Evolutionary conservation across 1,140 invertebrate genomes (phyloP).

Genomic region (Pseudomyrmex pallidus): DNA sequence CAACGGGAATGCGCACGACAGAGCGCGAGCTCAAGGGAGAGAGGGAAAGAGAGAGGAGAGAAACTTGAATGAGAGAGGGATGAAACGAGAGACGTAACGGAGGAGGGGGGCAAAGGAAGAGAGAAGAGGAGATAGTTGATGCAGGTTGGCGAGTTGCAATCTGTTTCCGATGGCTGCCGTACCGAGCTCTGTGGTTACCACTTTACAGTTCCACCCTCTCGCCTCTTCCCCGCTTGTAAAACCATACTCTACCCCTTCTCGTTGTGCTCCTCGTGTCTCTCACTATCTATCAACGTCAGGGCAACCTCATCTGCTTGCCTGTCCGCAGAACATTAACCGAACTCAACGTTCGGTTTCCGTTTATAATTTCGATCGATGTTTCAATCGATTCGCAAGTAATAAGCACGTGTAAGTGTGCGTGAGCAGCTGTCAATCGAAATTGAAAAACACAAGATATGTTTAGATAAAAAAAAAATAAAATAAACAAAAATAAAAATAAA

Average conservation of each 20-base stretch:
- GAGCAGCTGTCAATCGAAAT: too few species aligned
- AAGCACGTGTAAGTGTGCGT: too few species aligned
- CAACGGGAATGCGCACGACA: constrained; percentile 23
- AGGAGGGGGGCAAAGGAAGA: constrained; percentile 2
- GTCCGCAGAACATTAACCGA: constrained; percentile 82
- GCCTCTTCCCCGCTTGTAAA: constrained; percentile 71
- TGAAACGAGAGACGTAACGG: background rate
- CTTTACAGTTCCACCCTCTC: constrained; percentile 71
- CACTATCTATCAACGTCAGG: constrained; percentile 80
- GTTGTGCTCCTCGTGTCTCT: constrained; percentile 50
- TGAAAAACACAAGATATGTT: too few species aligned
- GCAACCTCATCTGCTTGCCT: constrained; percentile 81
- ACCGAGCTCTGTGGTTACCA: constrained; percentile 76
- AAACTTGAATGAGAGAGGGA: background rate
- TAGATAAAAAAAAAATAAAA: too few species aligned
- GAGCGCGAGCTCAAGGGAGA: constrained; percentile 49
- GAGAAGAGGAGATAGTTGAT: constrained; percentile 33
- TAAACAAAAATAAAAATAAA: too few species aligned
- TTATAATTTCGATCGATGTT: constrained; percentile 64
- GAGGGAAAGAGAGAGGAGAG: constrained; percentile 24
- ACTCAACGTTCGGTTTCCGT: constrained; percentile 82
- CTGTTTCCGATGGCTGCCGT: constrained; percentile 78
- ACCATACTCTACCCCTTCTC: constrained; percentile 44
- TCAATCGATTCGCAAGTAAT: too few species aligned
- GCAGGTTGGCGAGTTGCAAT: constrained; percentile 77